Base-by-base conservation (phyloP, 2,113 vertebrate species). In the Tursiops truncatus region DNA sequence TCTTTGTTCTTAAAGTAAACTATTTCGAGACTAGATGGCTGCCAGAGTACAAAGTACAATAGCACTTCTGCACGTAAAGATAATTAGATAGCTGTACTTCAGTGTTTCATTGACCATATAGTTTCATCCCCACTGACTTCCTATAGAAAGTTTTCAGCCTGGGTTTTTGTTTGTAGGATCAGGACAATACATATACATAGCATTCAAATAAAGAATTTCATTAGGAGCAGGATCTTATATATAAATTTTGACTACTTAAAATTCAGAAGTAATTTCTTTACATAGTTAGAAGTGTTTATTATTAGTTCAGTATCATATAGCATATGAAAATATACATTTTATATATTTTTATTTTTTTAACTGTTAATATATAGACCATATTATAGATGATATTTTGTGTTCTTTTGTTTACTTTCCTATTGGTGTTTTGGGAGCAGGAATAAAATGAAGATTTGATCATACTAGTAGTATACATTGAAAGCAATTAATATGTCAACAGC, bases 151-250 rank as follows among this genome's bases (percentile, higher is more conserved):
- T 96, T 89, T 89, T 79, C 25, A 96, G 25, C 63, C 28, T 74
- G 63, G 63, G 8, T 77, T 93, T 97, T 96, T 96, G 81, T 92
- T 97, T 98, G 25, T 88, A 90, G 85, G 74, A n/a, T 97, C 70
- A 95, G 23, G 53, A 79, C 25, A 70, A 9, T 86, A 80, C 13
- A 25, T 81, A 63, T 41, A 20, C 84, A 2, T 56, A 80, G 79
- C 26, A 87, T 80, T 95, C 65, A 91, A 95, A 88, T 90, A 82
- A 1, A 50, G 62, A 91, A 79, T 92, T 96, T 81, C 13, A 20
- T 44, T 82, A 84, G 38, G 44, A 15, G 3, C 12, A 93, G 36
- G 62, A 76, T 94, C 33, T 81, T 62, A 56, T 74, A 47, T 89
- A 25, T 92, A 83, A 92, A 73, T 70, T 70, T 89, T 95, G 79